Evolutionary conservation across 2,888 invertebrate genomes (phyloP), one percentile per base, ranked within the genome.

Genomic region (Achlya flavicornis): DNA sequence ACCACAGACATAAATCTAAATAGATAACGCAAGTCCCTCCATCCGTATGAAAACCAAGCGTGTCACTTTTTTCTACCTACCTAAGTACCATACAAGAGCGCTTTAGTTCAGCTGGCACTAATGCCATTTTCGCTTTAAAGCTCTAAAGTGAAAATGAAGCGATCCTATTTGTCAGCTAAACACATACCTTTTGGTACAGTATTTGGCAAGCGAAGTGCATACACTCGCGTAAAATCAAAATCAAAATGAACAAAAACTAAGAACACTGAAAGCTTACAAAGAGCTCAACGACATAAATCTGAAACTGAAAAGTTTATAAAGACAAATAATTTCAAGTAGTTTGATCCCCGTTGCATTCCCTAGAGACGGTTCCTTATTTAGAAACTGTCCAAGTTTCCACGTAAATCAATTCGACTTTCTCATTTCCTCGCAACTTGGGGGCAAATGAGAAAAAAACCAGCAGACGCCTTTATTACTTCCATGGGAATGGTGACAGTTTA

Each of bases 371-470:
- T 73, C 68, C 78, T 78, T 79, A 78, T 83, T 80, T 79, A 78
- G 71, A 66, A 83, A 78, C 78, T 79, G 84, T 85, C 82, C 69
- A 83, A 84, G 76, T 84, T 82, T 63, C 61, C 66, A 71, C 75
- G 79, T 84, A 83, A 84, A 85, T 83, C 85, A 85, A 85, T 82
- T 83, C 74, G 72, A 72, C 72, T 79, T 78, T 66, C 65, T 58
- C 66, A 68, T 66, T 74, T 73, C 70, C 66, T 66, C 67, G 68
- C 64, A 67, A 61, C 72, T 74, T 65, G 46, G 63, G 69, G 70
- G 63, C 66, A 69, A 74, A 74, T 71, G 71, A 73, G 71, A 74
- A 78, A 76, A 70, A 75, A 69, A 64, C 66, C 59, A 63, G 69
- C 70, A 69, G 66, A 71, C 61, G 68, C 72, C 66, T 74, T 72